Base-by-base conservation (phyloP, 2,797 vertebrate species). In the Kryptolebias ocellatus region DNA sequence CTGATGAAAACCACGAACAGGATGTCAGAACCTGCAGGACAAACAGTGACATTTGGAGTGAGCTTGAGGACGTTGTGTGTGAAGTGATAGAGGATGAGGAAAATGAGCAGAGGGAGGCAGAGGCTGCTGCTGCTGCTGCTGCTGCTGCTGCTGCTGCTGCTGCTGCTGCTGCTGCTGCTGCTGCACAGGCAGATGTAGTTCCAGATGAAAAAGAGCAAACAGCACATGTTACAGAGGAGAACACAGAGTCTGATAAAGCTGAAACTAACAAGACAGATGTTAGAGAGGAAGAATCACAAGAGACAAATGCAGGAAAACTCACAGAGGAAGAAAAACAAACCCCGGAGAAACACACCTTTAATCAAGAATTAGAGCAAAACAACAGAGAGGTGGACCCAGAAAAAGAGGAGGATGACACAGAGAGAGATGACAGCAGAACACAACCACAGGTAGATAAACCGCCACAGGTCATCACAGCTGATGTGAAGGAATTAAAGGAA, bases 71-170 rank as follows among this genome's bases (percentile, higher is more conserved):
- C 0, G 52, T 85, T 27, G 5, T 82, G 9, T 83, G 78, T 70
- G 83, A 87, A 52, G 57, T 84, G 49, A 87, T 76, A 27, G 84
- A 90, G 60, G 72, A 83, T 2, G 70, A 73, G 42, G 88, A 89
- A 58, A 62, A 50, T 1, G 39, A 31, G 18, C 67, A 60, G 37
- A 47, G 0, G 3, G 73, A 66, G 69, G 64, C 39, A 11, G 12
- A 5, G 5, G n/a, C n/a, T n/a, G n/a, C n/a, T n/a, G n/a, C n/a
- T n/a, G n/a, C n/a, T n/a, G n/a, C n/a, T n/a, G n/a, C n/a, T n/a
- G n/a, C n/a, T n/a, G n/a, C n/a, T n/a, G n/a, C n/a, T n/a, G n/a
- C n/a, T n/a, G n/a, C n/a, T n/a, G n/a, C n/a, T n/a, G n/a, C n/a
- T n/a, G n/a, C n/a, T n/a, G n/a, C n/a, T 31, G 31, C 4, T 7